Evolutionary conservation across 2,797 vertebrate genomes (phyloP).

Genomic region (Pseudochromis fuscus): DNA sequence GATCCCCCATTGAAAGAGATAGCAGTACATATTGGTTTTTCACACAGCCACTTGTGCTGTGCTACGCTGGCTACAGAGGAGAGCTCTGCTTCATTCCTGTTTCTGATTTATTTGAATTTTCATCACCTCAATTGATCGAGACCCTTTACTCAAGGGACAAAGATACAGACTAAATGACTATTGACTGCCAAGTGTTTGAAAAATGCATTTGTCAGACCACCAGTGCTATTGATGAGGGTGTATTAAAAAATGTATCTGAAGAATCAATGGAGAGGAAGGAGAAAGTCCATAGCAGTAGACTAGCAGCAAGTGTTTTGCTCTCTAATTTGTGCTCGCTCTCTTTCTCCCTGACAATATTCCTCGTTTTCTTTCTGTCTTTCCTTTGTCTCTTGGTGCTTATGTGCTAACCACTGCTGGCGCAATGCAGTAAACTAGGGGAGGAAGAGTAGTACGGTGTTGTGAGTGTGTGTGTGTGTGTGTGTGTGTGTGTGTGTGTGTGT

Average conservation of each 20-base stretch:
- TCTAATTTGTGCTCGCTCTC: constrained; percentile 38
- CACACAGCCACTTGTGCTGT: constrained; percentile 52
- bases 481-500: constrained; percentile 9
- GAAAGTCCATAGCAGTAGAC: constrained; percentile 61
- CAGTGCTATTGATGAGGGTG: constrained; percentile 80
- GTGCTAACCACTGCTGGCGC: constrained; percentile 81
- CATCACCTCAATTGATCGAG: constrained; percentile 81
- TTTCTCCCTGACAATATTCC: constrained; percentile 34
- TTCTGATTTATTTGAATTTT: constrained; percentile 82
- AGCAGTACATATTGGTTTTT: constrained; percentile 68
- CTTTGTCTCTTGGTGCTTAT: constrained; percentile 74
- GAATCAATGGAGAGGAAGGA: constrained; percentile 71
- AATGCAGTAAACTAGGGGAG: constrained; percentile 84
- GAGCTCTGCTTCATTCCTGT: constrained; percentile 52
- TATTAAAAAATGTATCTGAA: constrained; percentile 82
- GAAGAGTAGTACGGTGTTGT: constrained; percentile 60
- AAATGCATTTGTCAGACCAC: constrained; percentile 83
- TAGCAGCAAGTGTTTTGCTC: constrained; percentile 53
- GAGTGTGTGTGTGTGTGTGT: constrained; percentile 15
- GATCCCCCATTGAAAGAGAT: constrained; percentile 65
- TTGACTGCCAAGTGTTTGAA: constrained; percentile 83
- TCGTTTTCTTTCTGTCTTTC: constrained; percentile 60
- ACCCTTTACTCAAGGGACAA: constrained; percentile 80
- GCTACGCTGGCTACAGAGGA: constrained; percentile 56
- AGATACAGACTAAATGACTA: constrained; percentile 84